Percentiles rank a stretch among this genome's conserved stretches.
These are phyloP conservation scores for Acrobasis repandana DNA, from an alignment of 2,888 invertebrate genomes.

Conservation along the genomic window DNA sequence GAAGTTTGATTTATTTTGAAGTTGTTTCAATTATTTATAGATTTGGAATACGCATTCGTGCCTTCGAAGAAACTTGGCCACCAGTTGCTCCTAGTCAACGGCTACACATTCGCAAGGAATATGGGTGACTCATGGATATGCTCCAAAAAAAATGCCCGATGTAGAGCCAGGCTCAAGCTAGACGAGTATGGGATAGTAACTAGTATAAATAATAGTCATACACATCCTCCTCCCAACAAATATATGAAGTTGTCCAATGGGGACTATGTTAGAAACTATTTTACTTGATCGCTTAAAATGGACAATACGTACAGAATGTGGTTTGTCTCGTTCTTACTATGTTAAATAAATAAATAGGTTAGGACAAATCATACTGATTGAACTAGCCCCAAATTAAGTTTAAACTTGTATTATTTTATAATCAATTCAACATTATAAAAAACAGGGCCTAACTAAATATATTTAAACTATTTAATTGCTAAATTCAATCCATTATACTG, in stretches of 20 bases:
- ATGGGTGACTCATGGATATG: conserved; percentile 35
- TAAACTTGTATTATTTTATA: too few relatives aligned
- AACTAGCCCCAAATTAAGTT: too few relatives aligned
- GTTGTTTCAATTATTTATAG: conserved; percentile 23
- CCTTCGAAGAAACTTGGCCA: conserved; percentile 37
- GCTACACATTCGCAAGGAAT: conserved; percentile 35
- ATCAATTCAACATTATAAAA: too few relatives aligned
- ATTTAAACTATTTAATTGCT: too few relatives aligned
- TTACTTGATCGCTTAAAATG: too few relatives aligned
- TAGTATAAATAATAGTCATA: conserved; percentile 27
- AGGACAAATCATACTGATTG: too few relatives aligned
- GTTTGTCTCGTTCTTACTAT: too few relatives aligned
- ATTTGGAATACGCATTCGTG: conserved; percentile 31
- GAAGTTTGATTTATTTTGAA: too few relatives aligned
- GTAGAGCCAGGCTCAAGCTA: conserved; percentile 39
- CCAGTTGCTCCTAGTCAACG: conserved; percentile 34
- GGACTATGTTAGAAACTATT: neutral
- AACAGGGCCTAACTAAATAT: too few relatives aligned
- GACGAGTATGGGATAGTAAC: conserved; percentile 25
- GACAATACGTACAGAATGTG: too few relatives aligned
- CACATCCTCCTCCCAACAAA: conserved; percentile 33
- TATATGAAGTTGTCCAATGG: conserved; percentile 9
- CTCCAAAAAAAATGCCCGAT: conserved; percentile 31
- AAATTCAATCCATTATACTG: too few relatives aligned
- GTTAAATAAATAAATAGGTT: too few relatives aligned